Conservation (phyloP, 2,797 vertebrate species). For the Adrianichthys oophorus region DNA sequence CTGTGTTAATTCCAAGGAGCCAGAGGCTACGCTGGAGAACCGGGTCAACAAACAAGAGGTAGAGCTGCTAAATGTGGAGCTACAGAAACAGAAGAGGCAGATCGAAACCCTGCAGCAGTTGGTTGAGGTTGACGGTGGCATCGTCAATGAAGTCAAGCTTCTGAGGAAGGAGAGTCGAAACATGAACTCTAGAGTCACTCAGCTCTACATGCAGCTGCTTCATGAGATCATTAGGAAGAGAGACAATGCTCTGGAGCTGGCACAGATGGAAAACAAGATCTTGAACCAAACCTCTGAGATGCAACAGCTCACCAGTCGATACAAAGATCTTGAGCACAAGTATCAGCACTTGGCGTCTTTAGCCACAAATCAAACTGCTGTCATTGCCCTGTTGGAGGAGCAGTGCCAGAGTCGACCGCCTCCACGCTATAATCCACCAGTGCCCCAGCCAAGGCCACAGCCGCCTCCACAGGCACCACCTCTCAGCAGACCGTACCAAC, state of each 20-base stretch:
- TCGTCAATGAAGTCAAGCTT: slow-evolving; percentile 97
- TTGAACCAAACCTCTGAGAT: slow-evolving; percentile 97
- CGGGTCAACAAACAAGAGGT: slow-evolving; percentile 94
- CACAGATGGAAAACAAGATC: slow-evolving; percentile 95
- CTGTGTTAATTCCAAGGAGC: slow-evolving; percentile 96
- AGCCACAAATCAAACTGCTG: slow-evolving; percentile 91
- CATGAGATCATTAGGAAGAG: slow-evolving; percentile 98
- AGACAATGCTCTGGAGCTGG: slow-evolving; percentile 94
- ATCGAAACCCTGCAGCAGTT: slow-evolving; percentile 95
- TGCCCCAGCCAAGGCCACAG: slow-evolving; percentile 70
- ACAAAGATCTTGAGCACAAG: slow-evolving; percentile 96
- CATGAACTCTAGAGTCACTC: slow-evolving; percentile 98
- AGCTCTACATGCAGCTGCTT: slow-evolving; percentile 98
- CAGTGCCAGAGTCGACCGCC: slow-evolving; percentile 86
- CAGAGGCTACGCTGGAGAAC: slow-evolving; percentile 88
- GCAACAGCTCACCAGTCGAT: slow-evolving; percentile 92
- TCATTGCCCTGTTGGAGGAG: slow-evolving; percentile 90
- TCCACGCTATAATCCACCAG: slow-evolving; percentile 47
- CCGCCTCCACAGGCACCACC: slow-evolving; percentile 75
- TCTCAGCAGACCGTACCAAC: slow-evolving; percentile 80
- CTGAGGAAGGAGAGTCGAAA: slow-evolving; percentile 97
- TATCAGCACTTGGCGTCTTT: slow-evolving; percentile 92
- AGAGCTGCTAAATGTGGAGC: slow-evolving; percentile 91
- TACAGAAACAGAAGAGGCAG: slow-evolving; percentile 96
- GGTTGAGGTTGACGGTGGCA: slow-evolving; percentile 97